A percentile compares a stretch with the other conserved stretches of the same genome.
These are phyloP conservation scores for Phenganax stokvisi DNA, from an alignment of 92 coral and sea anemone species.

Conservation along the genomic window DNA sequence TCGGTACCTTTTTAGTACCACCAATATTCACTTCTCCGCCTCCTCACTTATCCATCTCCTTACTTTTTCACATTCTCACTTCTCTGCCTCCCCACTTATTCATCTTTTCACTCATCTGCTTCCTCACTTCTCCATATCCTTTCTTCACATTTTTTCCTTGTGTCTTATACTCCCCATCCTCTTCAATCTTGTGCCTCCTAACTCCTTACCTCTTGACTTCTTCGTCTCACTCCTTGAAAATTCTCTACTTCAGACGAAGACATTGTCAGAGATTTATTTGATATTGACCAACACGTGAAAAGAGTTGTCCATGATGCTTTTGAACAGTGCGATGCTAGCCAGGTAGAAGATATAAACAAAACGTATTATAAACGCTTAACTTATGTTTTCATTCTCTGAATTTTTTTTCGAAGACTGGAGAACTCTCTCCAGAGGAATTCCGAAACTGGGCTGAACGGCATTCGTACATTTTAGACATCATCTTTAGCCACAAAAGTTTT, in stretches of 20 bases:
- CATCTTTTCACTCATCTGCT: no score
- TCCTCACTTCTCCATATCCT: not conserved
- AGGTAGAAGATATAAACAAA: constrained; percentile 1
- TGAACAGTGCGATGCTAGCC: constrained; percentile 49
- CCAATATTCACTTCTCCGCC: no score
- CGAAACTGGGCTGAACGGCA: constrained; percentile 87
- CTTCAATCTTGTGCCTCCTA: no score
- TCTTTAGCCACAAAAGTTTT: constrained; percentile 82
- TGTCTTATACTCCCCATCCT: not conserved
- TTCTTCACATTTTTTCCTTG: not conserved
- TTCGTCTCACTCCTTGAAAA: not conserved
- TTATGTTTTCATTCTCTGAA: no score
- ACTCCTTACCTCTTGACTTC: no score
- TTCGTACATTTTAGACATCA: constrained; percentile 82
- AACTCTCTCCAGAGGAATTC: constrained; percentile 73
- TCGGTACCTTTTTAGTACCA: no score
- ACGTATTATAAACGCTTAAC: not conserved
- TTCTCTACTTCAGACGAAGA: constrained; percentile 16
- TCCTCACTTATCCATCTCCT: no score
- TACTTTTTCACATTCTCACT: no score
- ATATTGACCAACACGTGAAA: constrained; percentile 51
- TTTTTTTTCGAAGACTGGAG: constrained; percentile 58
- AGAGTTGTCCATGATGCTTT: constrained; percentile 55
- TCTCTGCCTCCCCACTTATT: no score
- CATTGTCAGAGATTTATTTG: constrained; percentile 17